Evolutionary conservation across 2,888 invertebrate genomes (phyloP).

Genomic region (Pheosia gnoma): DNA sequence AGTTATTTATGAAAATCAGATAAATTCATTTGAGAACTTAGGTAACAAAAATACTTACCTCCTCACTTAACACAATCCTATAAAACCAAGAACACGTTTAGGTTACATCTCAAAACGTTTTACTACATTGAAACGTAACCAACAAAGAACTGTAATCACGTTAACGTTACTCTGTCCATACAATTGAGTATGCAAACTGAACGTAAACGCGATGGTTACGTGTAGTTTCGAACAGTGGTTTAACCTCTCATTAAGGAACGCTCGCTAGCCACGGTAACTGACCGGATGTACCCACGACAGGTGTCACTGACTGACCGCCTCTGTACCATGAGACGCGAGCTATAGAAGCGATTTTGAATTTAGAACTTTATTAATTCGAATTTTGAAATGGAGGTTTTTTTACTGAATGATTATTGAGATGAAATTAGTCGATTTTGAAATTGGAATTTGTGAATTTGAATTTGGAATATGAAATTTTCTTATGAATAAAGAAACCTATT

Average conservation of each 20-base stretch:
- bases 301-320: slow-evolving; percentile 60
- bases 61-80: not conserved
- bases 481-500: not conserved
- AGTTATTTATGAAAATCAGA: too few species aligned
- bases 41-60: not conserved
- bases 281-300: slow-evolving; percentile 57
- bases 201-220: slow-evolving; percentile 38
- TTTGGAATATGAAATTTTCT: not conserved
- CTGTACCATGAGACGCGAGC: slow-evolving; percentile 32
- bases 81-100: slow-evolving; percentile 11
- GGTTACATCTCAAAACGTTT: slow-evolving; percentile 11
- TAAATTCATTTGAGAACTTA: too few species aligned
- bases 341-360: not conserved
- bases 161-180: slow-evolving; percentile 27
- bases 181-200: slow-evolving; percentile 19
- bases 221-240: slow-evolving; percentile 20
- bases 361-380: not conserved
- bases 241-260: slow-evolving; percentile 30
- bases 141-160: not conserved
- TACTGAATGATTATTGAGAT: not conserved
- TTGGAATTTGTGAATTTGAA: not conserved
- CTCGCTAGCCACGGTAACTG: slow-evolving; percentile 17
- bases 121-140: not conserved
- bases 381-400: not conserved
- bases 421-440: not conserved